Base-by-base conservation (phyloP, 2,888 invertebrate genomes). In the Drosophila anceps region DNA sequence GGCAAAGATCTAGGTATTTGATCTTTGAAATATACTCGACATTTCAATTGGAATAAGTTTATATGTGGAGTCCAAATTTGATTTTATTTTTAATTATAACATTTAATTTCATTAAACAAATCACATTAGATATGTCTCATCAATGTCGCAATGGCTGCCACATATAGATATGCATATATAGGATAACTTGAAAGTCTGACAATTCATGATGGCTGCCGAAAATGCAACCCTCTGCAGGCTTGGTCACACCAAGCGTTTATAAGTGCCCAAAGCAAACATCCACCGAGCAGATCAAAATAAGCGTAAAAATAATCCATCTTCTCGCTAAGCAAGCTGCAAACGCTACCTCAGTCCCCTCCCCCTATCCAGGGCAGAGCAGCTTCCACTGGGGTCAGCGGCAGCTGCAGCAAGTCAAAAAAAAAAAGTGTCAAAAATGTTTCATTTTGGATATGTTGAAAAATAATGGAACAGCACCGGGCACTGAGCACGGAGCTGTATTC, bases 211-310 rank as follows among this genome's bases (percentile, higher is more conserved):
- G 87, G 84, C 82, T 74, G 87, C 70, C 88, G 43, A 37, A 37
- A 68, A 31, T 63, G 39, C 78, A 68, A 70, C 76, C 80, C 79
- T 48, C 27, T 50, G 50, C 51, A 27, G 20, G 8, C 82, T 83
- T 75, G 60, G 89, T 82, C 82, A 91, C 92, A 91, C 91, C 92
- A 91, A 88, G 91, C 91, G 91, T 91, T 86, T 85, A 89, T 91
- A 91, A 91, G 86, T 78, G 74, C 69, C 84, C 80, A 87, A 91
- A 91, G 90, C 88, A 91, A 91, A 91, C 90, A 91, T 91, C 91
- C 92, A 91, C 92, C 90, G 84, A 91, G 91, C 91, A 91, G 83
- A 91, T 84, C 91, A 79, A 91, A 91, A 84, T 88, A 88, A 81
- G 84, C 91, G 83, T 91, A 82, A 76, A 88, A 87, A 87, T 89